Evolutionary conservation across 2,113 vertebrate species (phyloP), one percentile per base, ranked within the genome.

Genomic region (Sakesphorus luctuosus): DNA sequence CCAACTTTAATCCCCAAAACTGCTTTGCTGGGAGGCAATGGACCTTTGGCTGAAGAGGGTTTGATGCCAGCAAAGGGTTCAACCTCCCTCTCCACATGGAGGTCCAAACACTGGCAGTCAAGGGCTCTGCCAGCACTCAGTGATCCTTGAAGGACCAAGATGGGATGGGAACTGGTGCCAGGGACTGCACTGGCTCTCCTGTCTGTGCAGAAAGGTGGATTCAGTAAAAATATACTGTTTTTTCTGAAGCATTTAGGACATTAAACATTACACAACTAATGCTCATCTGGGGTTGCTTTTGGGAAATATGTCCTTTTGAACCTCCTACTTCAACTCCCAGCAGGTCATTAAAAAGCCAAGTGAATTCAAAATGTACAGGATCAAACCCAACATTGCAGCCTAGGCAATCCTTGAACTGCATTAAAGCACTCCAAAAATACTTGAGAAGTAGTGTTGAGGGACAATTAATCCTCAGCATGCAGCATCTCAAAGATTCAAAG

Each of bases 131-230:
- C 2, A 7, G 35, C 21, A 40, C 21, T 61, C 0, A 7, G 13
- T 9, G 56, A 43, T 6, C 63, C 40, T 47, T 5, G 1, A 82
- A 85, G 31, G 43, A 65, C 26, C 26, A 55, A 36, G 36, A 38
- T 15, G 17, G 55, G 43, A 55, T 14, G 11, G 56, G 31, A 47
- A 46, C 1, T 0, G 1, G 38, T 36, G 17, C 59, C 6, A 4
- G 20, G 21, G 25, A 36, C 38, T 3, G 3, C 1, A 0, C 55
- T 2, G 2, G 25, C 14, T 8, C 28, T 59, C 56, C 36, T 3
- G 6, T 20, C 35, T 29, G 29, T 2, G 4, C 1, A 0, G 40
- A 81, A 46, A 5, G 10, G 58, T 16, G 72, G 18, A 35, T 13
- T 46, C 43, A 76, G 31, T 18, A 38, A 68, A 86, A 80, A 35